Evolutionary conservation across 2,113 vertebrate genomes (phyloP).

Genomic region (Saguinus midas): DNA sequence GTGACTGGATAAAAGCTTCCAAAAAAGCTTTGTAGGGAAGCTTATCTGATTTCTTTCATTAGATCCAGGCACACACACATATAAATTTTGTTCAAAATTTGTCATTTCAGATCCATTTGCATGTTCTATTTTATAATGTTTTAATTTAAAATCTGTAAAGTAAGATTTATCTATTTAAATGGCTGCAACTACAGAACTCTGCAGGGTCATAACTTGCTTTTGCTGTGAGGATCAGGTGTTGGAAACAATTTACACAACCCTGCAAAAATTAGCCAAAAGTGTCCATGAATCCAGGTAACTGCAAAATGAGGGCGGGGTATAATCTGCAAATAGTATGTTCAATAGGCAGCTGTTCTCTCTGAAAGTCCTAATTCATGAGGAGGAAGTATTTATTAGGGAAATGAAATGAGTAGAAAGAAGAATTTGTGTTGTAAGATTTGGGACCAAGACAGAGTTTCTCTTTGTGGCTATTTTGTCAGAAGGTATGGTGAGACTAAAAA

Average conservation of each 20-base stretch:
- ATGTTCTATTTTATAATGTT: not conserved
- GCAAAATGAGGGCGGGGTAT: not conserved
- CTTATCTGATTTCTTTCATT: constrained; percentile 2
- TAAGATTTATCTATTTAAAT: not conserved
- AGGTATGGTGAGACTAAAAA: not conserved
- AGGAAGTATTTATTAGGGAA: not conserved
- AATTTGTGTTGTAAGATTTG: not conserved
- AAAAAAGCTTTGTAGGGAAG: not conserved
- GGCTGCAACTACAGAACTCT: not conserved
- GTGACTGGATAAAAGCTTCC: not conserved
- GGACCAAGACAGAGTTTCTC: not conserved
- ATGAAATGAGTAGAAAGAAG: not conserved
- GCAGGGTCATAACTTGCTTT: not conserved
- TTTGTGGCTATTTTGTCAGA: not conserved
- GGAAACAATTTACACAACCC: not conserved
- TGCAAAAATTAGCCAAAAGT: not conserved
- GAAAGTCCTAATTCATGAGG: not conserved
- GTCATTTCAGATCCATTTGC: not conserved
- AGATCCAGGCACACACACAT: not conserved
- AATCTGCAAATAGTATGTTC: not conserved
- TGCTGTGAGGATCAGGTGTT: not conserved
- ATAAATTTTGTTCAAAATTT: not conserved
- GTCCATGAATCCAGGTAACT: not conserved
- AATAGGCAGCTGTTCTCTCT: not conserved
- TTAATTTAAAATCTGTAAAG: not conserved